Evolutionary conservation across 2,113 vertebrate species (phyloP), one percentile per base, ranked within the genome.

Genomic region (Pseudorectes ferrugineus): DNA sequence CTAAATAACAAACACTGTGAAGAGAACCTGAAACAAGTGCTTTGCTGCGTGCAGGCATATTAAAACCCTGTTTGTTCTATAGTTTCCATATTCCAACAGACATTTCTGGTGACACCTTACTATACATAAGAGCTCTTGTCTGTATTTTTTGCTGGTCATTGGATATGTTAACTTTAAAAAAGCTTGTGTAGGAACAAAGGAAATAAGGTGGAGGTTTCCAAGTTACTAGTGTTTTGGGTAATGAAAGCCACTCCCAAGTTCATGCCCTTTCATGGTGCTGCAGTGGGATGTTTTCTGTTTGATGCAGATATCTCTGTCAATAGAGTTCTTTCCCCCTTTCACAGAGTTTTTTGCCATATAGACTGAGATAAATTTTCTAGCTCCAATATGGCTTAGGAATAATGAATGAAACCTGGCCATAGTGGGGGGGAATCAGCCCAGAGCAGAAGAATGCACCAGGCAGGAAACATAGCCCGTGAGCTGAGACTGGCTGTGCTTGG

Each of bases 401-500:
- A 55, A 45, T 1, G 4, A 68, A 65, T 15, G 17, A 63, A 57
- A 63, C 19, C 19, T 70, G 72, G 25, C 22, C 24, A 36, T 14
- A 70, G 12, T 24, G 36, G 40, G 31, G 9, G 46, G 21, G 5
- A 59, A 35, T 55, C 12, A 49, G 19, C 19, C 28, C 45, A 42
- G 38, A 68, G 38, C 26, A 74, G 42, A 65, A 40, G 36, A 65
- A 40, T 31, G 35, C 17, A 28, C 1, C 0, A 43, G 22, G 19
- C 5, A 40, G 33, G 45, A 65, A 45, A 35, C 1, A 0, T 1
- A n/a, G 25, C 26, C 25, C 0, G 0, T 49, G 59, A 40, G 21
- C 29, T 43, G 43, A 83, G 81, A 19, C 24, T 42, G 48, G 14
- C 46, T 40, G 14, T 36, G 63, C 19, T 31, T 25, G 21, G 5